These are phyloP conservation scores for Saccostrea echinata DNA, from an alignment of 1,140 invertebrate species.

Conservation along the genomic window DNA sequence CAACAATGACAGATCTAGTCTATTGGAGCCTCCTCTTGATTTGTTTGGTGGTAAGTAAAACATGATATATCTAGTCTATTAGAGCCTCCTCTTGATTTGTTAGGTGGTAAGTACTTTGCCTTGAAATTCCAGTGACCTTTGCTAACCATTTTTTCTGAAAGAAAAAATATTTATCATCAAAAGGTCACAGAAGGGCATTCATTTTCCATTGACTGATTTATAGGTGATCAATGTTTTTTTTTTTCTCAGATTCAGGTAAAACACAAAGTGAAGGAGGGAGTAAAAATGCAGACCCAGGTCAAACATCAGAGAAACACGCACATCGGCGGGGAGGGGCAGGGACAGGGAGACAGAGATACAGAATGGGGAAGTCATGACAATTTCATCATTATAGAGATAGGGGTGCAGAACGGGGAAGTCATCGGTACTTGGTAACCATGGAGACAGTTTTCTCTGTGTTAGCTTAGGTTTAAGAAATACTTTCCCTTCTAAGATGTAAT, in stretches of 20 bases:
- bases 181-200: neutral
- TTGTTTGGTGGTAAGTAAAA: constrained; percentile 76
- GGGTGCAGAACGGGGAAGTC: neutral
- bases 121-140: neutral
- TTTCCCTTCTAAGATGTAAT: neutral
- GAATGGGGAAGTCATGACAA: constrained; percentile 4
- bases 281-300: neutral
- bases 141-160: too few relatives aligned
- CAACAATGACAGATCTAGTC: constrained; percentile 79
- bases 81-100: neutral
- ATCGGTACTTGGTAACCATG: neutral
- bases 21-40: constrained; percentile 83
- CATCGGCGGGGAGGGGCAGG: constrained; percentile 4
- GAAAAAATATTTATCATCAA: neutral
- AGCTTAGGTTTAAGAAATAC: neutral
- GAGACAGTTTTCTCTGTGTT: neutral
- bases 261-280: neutral
- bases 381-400: neutral
- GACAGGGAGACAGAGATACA: neutral
- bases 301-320: neutral
- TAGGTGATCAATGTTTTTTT: neutral
- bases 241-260: neutral
- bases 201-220: neutral
- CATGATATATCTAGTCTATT: neutral
- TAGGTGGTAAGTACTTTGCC: neutral